Evolutionary conservation across 2,888 invertebrate genomes (phyloP).

Genomic region (Philopedon plagiatum): DNA sequence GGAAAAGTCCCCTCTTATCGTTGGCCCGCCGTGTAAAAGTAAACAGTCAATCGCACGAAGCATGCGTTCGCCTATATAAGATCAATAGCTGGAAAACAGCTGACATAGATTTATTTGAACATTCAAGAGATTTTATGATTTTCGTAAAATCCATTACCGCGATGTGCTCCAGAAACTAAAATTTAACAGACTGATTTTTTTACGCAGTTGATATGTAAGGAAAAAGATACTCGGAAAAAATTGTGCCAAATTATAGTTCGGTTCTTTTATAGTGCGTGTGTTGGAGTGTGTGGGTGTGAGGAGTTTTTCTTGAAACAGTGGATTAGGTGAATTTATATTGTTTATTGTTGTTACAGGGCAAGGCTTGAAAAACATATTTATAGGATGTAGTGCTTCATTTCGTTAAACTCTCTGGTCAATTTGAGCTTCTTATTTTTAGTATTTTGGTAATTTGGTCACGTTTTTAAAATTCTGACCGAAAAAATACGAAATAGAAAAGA

Average conservation of each 20-base stretch:
- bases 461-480: too few species aligned
- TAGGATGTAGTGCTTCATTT: too few species aligned
- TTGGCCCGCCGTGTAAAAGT: not conserved
- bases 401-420: too few species aligned
- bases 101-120: constrained; percentile 38
- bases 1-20: not conserved
- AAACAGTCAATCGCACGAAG: constrained; percentile 17
- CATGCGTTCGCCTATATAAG: constrained; percentile 37
- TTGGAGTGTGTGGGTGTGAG: not conserved
- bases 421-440: too few species aligned
- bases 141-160: constrained; percentile 11
- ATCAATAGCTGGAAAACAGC: constrained; percentile 48
- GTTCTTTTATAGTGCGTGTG: not conserved
- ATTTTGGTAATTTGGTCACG: too few species aligned
- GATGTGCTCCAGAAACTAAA: not conserved
- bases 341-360: too few species aligned
- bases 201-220: not conserved
- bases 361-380: too few species aligned
- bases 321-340: not conserved
- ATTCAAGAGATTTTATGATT: constrained; percentile 24
- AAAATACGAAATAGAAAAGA: too few species aligned
- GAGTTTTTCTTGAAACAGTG: not conserved
- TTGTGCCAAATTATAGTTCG: not conserved
- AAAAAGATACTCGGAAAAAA: not conserved
- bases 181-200: constrained; percentile 2